Evolutionary conservation across 2,797 vertebrate genomes (phyloP).

Genomic region (Sebastolobus alascanus): DNA sequence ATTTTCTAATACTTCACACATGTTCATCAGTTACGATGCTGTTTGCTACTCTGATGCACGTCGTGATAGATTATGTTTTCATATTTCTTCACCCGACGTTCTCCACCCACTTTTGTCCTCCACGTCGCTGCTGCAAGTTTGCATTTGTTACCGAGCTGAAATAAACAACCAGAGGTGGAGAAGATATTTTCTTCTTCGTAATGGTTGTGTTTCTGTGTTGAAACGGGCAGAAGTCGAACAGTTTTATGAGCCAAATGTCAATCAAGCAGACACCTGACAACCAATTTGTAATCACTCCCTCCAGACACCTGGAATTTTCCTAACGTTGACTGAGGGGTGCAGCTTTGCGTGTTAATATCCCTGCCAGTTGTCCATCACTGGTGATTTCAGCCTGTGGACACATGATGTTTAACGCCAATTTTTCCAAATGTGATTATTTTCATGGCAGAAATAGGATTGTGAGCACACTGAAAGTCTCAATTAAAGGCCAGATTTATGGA

Average conservation of each 20-base stretch:
- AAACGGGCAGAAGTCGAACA: constrained; percentile 44
- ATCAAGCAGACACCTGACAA: constrained; percentile 71
- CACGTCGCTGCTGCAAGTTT: constrained; percentile 5
- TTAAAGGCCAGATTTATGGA: constrained; percentile 51
- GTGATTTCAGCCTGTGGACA: constrained; percentile 36
- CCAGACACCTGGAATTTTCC: constrained; percentile 67
- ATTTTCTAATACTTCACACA: constrained; percentile 35
- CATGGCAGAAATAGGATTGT: constrained; percentile 48
- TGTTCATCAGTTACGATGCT: constrained; percentile 10
- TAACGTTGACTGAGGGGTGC: constrained; percentile 63
- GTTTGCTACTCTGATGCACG: neutral
- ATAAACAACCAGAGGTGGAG: constrained; percentile 6
- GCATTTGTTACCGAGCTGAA: constrained; percentile 10
- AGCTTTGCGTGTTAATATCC: constrained; percentile 59
- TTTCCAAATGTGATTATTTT: constrained; percentile 45
- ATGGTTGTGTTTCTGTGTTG: constrained; percentile 39
- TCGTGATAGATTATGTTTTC: constrained; percentile 15
- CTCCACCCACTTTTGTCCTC: neutral
- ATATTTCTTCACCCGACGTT: neutral
- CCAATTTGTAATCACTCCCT: constrained; percentile 71
- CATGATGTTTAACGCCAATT: constrained; percentile 33
- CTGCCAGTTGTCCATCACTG: constrained; percentile 54
- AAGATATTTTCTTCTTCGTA: neutral
- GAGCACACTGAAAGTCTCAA: constrained; percentile 44
- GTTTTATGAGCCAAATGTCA: constrained; percentile 59